Conservation (phyloP, 2,113 vertebrate genomes). For the Pelobates fuscus region DNA sequence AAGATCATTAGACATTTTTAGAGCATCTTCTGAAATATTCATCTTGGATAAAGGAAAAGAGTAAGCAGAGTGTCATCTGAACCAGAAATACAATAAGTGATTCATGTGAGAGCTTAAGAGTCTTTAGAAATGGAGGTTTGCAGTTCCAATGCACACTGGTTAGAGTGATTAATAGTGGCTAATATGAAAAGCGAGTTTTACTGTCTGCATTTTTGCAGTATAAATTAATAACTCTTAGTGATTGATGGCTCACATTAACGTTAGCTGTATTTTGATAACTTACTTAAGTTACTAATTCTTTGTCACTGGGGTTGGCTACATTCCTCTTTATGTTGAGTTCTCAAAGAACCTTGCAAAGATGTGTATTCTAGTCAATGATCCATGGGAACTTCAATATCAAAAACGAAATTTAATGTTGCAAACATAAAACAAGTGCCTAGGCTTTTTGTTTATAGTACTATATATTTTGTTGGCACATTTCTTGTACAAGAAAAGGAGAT, state of each 20-base stretch:
- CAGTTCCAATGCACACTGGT: conserved; percentile 18
- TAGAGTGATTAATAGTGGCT: conserved; percentile 34
- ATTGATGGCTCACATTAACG: conserved; percentile 29
- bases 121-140: conserved; percentile 23
- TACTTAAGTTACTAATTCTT: conserved; percentile 25
- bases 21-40: conserved; percentile 33
- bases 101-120: conserved; percentile 27
- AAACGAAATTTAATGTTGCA: too few relatives aligned
- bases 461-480: too few relatives aligned
- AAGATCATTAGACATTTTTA: conserved; percentile 36
- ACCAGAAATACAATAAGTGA: conserved; percentile 39
- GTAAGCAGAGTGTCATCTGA: conserved; percentile 18
- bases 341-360: background rate
- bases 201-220: conserved; percentile 9
- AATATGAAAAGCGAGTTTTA: conserved; percentile 21
- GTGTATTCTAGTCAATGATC: too few relatives aligned
- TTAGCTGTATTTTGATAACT: conserved; percentile 25
- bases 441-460: too few relatives aligned
- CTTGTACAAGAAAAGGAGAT: too few relatives aligned
- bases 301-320: background rate
- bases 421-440: too few relatives aligned
- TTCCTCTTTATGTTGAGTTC: background rate
- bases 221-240: conserved; percentile 22
- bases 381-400: too few relatives aligned
- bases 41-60: conserved; percentile 30